These are phyloP conservation scores for Campoplex nolae DNA, from an alignment of 2,888 invertebrate genomes.

Conservation along the genomic window DNA sequence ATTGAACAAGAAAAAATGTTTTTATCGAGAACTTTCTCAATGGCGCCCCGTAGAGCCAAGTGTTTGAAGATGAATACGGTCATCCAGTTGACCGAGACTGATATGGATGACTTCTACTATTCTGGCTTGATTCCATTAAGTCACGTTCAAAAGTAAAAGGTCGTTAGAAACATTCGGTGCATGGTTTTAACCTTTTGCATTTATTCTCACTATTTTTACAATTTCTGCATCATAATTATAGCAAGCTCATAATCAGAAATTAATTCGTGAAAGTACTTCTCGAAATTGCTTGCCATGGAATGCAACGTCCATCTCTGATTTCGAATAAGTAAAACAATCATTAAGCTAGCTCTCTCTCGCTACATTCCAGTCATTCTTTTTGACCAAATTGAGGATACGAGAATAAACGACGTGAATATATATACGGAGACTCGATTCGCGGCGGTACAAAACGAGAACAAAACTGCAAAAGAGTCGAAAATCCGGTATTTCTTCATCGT, in stretches of 20 bases:
- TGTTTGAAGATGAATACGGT: neutral
- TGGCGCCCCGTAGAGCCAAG: too few species aligned
- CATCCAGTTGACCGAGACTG: neutral
- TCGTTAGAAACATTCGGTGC: neutral
- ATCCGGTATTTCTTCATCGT: conserved; percentile 63
- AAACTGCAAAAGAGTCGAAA: conserved; percentile 48
- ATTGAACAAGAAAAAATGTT: neutral
- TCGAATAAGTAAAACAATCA: conserved; percentile 19
- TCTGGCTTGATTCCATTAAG: neutral
- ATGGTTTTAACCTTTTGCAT: neutral
- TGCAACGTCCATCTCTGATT: conserved; percentile 2
- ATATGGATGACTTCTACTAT: neutral
- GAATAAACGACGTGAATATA: conserved; percentile 12
- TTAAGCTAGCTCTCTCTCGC: conserved; percentile 38
- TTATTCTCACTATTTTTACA: neutral
- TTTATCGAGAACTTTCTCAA: neutral
- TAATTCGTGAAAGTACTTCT: neutral
- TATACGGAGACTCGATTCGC: conserved; percentile 9
- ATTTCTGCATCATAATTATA: neutral
- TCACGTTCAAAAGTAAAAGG: neutral
- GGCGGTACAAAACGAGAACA: conserved; percentile 25
- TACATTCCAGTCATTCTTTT: conserved; percentile 25
- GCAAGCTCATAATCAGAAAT: neutral
- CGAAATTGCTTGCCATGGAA: neutral
- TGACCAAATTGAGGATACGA: conserved; percentile 48